A percentile compares a stretch with the other conserved stretches of the same genome.
Evolutionary conservation across 2,888 invertebrate genomes (phyloP).

Genomic region (Pyralis farinalis): DNA sequence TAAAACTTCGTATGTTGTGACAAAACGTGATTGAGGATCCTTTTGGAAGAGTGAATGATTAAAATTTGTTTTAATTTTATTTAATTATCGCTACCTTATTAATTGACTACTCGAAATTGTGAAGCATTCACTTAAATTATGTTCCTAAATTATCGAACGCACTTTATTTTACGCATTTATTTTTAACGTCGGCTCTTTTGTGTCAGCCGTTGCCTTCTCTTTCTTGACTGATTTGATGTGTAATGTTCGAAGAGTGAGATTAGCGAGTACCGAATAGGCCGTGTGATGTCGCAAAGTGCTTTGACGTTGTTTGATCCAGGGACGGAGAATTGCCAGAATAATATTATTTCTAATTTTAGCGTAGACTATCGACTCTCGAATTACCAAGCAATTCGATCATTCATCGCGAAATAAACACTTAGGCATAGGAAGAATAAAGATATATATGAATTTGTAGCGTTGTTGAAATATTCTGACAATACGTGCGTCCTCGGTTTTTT

Average conservation of each 20-base stretch:
- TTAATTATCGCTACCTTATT: slow-evolving; percentile 26
- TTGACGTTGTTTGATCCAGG: slow-evolving; percentile 59
- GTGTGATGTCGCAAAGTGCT: slow-evolving; percentile 64
- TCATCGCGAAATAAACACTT: slow-evolving; percentile 76
- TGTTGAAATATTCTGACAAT: slow-evolving; percentile 47
- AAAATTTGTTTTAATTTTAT: slow-evolving; percentile 30
- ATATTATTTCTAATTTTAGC: slow-evolving; percentile 68
- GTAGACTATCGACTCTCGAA: slow-evolving; percentile 67
- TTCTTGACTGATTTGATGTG: slow-evolving; percentile 66
- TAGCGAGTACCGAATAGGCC: slow-evolving; percentile 62
- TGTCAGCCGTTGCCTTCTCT: slow-evolving; percentile 32
- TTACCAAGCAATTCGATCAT: slow-evolving; percentile 79
- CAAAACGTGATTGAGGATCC: slow-evolving; percentile 41
- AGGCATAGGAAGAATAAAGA: slow-evolving; percentile 63
- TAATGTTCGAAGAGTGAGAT: slow-evolving; percentile 65
- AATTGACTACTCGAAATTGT: slow-evolving; percentile 41
- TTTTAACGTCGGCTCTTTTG: slow-evolving; percentile 26
- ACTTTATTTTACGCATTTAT: slow-evolving; percentile 42
- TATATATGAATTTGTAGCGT: slow-evolving; percentile 53
- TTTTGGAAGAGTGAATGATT: slow-evolving; percentile 52
- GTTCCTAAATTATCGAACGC: slow-evolving; percentile 49
- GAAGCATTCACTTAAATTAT: slow-evolving; percentile 29
- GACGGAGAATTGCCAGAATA: slow-evolving; percentile 63
- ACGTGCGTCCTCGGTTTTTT: slow-evolving; percentile 43
- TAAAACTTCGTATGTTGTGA: slow-evolving; percentile 53